These are phyloP conservation scores for Molorchus minor DNA, from an alignment of 2,888 invertebrate genomes.

Conservation along the genomic window DNA sequence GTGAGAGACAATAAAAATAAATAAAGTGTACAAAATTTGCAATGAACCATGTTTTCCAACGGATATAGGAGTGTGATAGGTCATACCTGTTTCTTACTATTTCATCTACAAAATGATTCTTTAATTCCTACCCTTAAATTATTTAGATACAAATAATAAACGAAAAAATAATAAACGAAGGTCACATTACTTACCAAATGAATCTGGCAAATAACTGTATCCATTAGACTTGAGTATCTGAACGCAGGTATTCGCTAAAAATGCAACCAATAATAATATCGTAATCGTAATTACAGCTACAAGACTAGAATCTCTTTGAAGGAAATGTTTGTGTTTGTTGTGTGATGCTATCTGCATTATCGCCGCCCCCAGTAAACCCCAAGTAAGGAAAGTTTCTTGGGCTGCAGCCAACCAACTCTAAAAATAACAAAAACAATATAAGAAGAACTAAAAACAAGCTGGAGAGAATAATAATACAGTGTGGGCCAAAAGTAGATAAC, in stretches of 20 bases:
- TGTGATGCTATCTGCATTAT: constrained; percentile 83
- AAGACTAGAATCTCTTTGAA: constrained; percentile 71
- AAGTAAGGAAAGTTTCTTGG: constrained; percentile 87
- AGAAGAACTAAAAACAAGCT: no score
- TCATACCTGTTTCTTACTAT: no score
- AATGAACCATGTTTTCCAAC: no score
- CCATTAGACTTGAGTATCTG: constrained; percentile 79
- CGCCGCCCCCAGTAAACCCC: constrained; percentile 85
- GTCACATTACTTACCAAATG: constrained; percentile 75
- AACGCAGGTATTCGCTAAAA: constrained; percentile 84
- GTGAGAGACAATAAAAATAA: no score
- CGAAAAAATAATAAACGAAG: background rate
- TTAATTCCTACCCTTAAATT: no score
- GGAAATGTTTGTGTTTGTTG: constrained; percentile 74
- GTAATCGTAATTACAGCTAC: constrained; percentile 77
- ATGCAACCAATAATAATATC: constrained; percentile 77
- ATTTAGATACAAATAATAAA: no score
- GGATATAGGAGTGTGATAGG: no score
- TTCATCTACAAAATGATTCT: no score
- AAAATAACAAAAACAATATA: constrained; percentile 53
- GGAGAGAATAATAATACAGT: no score
- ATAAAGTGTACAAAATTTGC: no score
- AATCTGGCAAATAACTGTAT: constrained; percentile 81
- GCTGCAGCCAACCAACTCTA: constrained; percentile 91
- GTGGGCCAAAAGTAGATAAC: no score